phyloP scores from a whole-genome alignment of 2,797 vertebrate species.

The Chrysocyon brachyurus region DNA sequence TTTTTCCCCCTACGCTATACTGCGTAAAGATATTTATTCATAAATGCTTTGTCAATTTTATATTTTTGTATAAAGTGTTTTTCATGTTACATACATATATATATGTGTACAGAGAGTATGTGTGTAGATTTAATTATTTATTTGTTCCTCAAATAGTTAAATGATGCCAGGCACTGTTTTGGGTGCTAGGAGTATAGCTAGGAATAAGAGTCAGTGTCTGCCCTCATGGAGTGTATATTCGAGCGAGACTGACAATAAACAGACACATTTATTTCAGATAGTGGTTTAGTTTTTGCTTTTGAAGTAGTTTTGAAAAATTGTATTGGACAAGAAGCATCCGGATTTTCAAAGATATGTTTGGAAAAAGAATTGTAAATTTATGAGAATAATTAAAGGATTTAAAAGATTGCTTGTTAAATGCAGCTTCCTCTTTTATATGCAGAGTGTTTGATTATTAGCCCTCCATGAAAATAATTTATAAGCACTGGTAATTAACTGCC shows the following conservation, averaged over 20 bases:
- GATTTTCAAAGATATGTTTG: slow-evolving; percentile 47
- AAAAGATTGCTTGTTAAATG: slow-evolving; percentile 64
- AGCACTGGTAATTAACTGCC: slow-evolving; percentile 59
- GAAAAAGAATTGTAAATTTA: neutral
- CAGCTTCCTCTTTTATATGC: slow-evolving; percentile 53
- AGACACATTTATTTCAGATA: neutral
- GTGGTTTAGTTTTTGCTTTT: neutral
- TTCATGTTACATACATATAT: neutral
- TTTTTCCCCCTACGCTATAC: rapidly evolving
- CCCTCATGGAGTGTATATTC: neutral
- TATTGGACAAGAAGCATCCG: slow-evolving; percentile 29
- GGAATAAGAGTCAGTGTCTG: neutral
- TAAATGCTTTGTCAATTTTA: neutral
- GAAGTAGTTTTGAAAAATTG: slow-evolving; percentile 19
- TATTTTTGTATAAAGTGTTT: neutral
- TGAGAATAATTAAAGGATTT: slow-evolving; percentile 70
- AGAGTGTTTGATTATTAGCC: slow-evolving; percentile 62
- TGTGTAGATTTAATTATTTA: neutral
- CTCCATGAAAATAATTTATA: slow-evolving; percentile 60
- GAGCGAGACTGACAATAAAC: neutral
- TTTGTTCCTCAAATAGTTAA: neutral
- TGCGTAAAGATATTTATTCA: neutral
- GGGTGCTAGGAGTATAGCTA: neutral
- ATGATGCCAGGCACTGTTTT: neutral
- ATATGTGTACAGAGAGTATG: neutral